phyloP scores from a whole-genome alignment of 2,797 vertebrate species.

The Sebastes steindachneri region DNA sequence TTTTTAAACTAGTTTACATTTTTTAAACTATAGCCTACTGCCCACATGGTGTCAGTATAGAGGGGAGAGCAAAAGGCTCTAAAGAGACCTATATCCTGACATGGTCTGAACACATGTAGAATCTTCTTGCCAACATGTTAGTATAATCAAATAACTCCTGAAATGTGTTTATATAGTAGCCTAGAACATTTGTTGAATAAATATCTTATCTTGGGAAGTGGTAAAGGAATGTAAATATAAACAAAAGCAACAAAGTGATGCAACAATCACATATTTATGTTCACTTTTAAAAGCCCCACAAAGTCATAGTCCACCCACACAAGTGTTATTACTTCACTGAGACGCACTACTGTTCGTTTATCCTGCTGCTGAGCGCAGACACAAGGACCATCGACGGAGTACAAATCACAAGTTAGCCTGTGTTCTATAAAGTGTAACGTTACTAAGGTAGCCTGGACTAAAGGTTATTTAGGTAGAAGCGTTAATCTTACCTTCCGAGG shows the following conservation, averaged over 20 bases:
- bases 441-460: background rate
- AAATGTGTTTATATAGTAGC: background rate
- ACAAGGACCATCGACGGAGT: background rate
- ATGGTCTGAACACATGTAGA: no score
- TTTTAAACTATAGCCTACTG: no score
- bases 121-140: no score
- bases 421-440: background rate
- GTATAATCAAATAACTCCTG: background rate
- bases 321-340: background rate
- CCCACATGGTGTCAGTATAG: no score
- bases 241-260: background rate
- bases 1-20: no score
- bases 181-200: background rate
- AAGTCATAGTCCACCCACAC: background rate
- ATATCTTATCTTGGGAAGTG: background rate
- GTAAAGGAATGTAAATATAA: background rate
- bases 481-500: conserved; percentile 8
- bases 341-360: background rate
- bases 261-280: background rate
- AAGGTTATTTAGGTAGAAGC: background rate
- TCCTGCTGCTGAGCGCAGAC: background rate
- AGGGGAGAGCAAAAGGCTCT: no score
- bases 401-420: background rate
- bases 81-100: no score
- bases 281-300: background rate